Evolutionary conservation across 35 echinoderm and acorn worm genomes (phyloP).

Genomic region (Patiria miniata): DNA sequence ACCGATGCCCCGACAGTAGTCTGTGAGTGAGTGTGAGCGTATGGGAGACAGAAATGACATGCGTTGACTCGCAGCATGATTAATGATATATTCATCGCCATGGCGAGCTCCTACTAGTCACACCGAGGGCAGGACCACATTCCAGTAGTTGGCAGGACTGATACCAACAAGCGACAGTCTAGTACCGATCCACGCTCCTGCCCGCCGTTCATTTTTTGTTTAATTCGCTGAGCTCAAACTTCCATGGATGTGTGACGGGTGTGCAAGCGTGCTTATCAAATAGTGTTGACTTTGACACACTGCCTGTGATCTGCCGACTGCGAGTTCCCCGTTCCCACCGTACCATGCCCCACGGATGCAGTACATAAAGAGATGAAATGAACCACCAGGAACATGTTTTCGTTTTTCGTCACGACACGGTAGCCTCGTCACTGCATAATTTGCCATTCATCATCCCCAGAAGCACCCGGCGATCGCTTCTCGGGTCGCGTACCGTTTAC

Average conservation of each 20-base stretch:
- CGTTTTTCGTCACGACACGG: neutral
- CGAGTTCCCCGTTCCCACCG: neutral
- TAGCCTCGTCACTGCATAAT: neutral
- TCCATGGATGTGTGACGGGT: too few relatives aligned
- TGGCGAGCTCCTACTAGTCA: neutral
- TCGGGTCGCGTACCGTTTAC: neutral
- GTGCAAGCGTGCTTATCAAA: too few relatives aligned
- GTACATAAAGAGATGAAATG: neutral
- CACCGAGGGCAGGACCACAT: neutral
- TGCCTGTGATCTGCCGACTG: neutral
- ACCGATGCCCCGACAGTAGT: neutral
- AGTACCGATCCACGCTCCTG: neutral
- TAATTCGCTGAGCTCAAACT: too few relatives aligned
- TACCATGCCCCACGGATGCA: neutral
- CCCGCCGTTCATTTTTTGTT: neutral
- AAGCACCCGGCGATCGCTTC: neutral
- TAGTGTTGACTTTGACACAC: neutral
- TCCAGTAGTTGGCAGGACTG: neutral
- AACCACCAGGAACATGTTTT: conserved; percentile 13
- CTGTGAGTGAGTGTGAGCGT: neutral
- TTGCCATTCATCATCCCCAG: neutral
- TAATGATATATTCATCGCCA: conserved; percentile 8
- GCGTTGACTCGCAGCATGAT: neutral
- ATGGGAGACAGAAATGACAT: conserved; percentile 4
- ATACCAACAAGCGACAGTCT: neutral